A percentile compares a stretch with the other conserved stretches of the same genome.
Evolutionary conservation across 2,888 invertebrate genomes (phyloP).

Genomic region (Amaurobius ferox): DNA sequence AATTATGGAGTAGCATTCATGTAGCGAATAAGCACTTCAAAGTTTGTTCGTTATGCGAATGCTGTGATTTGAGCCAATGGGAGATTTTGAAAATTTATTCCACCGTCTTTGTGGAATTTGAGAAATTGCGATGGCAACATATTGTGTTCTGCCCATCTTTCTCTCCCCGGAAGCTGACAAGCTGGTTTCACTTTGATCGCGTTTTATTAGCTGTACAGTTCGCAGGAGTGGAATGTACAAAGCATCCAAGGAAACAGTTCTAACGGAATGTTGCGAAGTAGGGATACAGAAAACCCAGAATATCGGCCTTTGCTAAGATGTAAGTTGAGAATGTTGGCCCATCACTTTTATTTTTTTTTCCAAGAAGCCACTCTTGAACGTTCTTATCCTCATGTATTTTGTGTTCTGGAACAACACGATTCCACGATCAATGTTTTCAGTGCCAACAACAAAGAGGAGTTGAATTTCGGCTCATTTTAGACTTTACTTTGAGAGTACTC

Average conservation of each 20-base stretch:
- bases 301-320: slow-evolving; percentile 49
- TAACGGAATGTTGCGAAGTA: slow-evolving; percentile 29
- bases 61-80: too few species aligned
- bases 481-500: neutral
- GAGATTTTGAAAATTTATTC: too few species aligned
- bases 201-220: neutral
- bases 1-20: too few species aligned
- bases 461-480: neutral
- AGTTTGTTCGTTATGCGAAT: too few species aligned
- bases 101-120: too few species aligned
- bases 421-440: neutral
- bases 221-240: slow-evolving; percentile 24
- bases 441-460: neutral
- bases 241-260: slow-evolving; percentile 7
- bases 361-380: neutral
- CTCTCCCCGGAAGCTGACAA: neutral
- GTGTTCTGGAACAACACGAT: neutral
- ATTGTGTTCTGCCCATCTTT: too few species aligned
- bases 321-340: slow-evolving; percentile 26
- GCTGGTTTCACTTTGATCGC: slow-evolving; percentile 16
- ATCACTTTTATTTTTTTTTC: too few species aligned
- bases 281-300: slow-evolving; percentile 7
- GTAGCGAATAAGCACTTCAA: too few species aligned
- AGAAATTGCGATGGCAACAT: too few species aligned
- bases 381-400: neutral